Conservation (phyloP, 2,797 vertebrate species). For the Emys orbicularis region DNA sequence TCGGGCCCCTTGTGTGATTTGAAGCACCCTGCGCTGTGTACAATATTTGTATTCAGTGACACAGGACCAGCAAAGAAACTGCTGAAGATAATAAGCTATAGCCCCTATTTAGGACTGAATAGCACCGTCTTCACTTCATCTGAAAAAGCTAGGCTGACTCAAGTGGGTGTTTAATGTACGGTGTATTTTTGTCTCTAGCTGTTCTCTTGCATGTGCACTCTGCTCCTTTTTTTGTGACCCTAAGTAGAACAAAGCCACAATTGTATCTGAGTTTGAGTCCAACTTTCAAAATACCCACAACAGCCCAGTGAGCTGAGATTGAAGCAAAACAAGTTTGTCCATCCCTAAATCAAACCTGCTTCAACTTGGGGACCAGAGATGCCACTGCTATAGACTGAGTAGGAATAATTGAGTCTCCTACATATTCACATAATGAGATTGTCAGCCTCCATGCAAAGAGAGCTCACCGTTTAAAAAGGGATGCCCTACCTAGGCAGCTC, state of each 20-base stretch:
- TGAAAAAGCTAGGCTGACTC: neutral
- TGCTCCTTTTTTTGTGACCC: neutral
- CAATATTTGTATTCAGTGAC: neutral
- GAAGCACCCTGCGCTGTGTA: neutral
- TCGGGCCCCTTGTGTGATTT: neutral
- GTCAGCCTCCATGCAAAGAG: neutral
- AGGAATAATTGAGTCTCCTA: neutral
- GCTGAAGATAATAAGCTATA: accelerated
- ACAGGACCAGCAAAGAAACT: neutral
- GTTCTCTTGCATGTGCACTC: neutral
- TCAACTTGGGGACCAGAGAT: neutral
- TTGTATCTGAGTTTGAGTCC: neutral
- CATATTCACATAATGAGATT: neutral
- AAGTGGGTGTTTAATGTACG: neutral
- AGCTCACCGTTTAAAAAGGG: neutral
- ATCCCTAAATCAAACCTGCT: neutral
- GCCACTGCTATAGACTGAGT: neutral
- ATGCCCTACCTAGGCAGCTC: accelerated
- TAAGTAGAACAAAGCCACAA: neutral
- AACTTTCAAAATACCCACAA: neutral
- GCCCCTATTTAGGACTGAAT: accelerated
- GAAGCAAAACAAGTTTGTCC: neutral
- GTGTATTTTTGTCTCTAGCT: neutral
- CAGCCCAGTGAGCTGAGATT: neutral
- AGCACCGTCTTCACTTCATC: neutral